Conservation (phyloP, 2,113 vertebrate species). For the Miniopterus natalensis region DNA sequence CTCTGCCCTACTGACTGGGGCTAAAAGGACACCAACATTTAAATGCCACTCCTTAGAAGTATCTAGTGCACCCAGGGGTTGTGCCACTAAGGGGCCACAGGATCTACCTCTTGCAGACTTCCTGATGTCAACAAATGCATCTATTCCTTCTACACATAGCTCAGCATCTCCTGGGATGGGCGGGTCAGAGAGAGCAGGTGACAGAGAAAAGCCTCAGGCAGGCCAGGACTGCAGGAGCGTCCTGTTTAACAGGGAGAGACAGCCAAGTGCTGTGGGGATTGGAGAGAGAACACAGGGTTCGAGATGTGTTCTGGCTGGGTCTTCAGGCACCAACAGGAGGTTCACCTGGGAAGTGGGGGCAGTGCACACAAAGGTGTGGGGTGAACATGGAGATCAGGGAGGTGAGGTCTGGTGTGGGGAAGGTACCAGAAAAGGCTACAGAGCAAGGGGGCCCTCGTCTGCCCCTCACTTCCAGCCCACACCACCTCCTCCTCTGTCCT, state of each 20-base stretch:
- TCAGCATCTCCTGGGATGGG: not conserved
- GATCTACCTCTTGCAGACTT: not conserved
- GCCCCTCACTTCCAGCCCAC: not conserved
- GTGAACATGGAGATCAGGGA: accelerated
- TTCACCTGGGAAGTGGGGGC: not conserved
- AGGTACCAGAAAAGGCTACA: not conserved
- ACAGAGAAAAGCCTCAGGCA: not conserved
- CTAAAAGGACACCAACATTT: not conserved
- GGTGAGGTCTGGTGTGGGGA: accelerated
- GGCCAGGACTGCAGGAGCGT: not conserved
- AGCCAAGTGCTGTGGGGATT: too few species aligned
- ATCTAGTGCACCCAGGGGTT: not conserved
- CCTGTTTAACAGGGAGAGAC: not conserved
- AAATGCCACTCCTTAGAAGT: not conserved
- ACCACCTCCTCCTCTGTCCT: too few species aligned
- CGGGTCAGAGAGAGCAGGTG: not conserved
- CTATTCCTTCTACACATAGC: not conserved
- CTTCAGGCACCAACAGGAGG: not conserved
- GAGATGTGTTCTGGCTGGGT: not conserved
- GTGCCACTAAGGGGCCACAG: not conserved
- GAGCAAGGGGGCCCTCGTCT: not conserved
- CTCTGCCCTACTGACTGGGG: not conserved
- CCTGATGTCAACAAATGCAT: not conserved
- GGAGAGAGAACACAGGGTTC: not conserved
- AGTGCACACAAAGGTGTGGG: not conserved